Conservation (phyloP, 2,888 invertebrate genomes). For the Polyommatus iphigenia region DNA sequence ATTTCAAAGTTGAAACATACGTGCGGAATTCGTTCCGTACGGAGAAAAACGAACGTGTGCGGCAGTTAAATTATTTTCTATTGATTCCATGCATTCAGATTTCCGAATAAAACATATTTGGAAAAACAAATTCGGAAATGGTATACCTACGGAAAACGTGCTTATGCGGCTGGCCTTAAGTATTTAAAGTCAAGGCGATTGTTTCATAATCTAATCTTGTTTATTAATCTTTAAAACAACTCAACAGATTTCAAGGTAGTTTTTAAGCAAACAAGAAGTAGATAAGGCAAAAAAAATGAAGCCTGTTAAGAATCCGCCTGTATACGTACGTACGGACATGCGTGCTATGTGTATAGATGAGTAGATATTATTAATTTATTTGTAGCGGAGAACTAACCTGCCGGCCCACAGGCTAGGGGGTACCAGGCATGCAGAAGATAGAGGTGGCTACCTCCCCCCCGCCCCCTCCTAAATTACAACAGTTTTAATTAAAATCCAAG, state of each 20-base stretch:
- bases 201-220: too few relatives aligned
- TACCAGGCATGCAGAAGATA: conserved; percentile 78
- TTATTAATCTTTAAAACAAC: background rate
- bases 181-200: too few relatives aligned
- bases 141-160: too few relatives aligned
- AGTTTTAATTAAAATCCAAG: conserved; percentile 78
- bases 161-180: background rate
- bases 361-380: conserved; percentile 78
- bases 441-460: conserved; percentile 62
- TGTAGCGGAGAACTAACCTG: conserved; percentile 77
- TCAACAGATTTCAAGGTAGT: too few relatives aligned
- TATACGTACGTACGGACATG: conserved; percentile 61
- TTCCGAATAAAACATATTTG: too few relatives aligned
- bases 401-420: conserved; percentile 58
- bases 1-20: too few relatives aligned
- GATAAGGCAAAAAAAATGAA: background rate
- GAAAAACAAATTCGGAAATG: too few relatives aligned
- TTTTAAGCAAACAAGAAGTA: background rate
- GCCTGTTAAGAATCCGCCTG: conserved; percentile 51
- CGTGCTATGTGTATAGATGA: conserved; percentile 62
- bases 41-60: too few relatives aligned
- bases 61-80: too few relatives aligned
- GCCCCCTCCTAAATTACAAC: conserved; percentile 74
- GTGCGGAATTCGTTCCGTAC: too few relatives aligned
- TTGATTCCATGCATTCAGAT: too few relatives aligned